Evolutionary conservation across 2,888 invertebrate genomes (phyloP).

Genomic region (Koerneria pararmatus): DNA sequence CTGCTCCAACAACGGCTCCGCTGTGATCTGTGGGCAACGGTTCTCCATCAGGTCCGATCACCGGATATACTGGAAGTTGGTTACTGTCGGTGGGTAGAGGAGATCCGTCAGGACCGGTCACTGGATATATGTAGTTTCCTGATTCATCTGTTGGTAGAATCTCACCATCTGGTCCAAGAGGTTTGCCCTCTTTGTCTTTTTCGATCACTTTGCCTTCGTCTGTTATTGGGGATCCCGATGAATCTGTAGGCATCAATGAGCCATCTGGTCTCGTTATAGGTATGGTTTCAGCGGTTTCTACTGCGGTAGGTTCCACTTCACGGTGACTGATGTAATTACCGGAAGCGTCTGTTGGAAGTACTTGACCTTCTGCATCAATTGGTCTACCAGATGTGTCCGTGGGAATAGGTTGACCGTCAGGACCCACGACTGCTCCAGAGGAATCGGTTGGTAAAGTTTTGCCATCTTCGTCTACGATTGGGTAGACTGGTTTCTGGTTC

Average conservation of each 20-base stretch:
- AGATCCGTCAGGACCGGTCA: slow-evolving; percentile 25
- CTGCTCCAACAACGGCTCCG: slow-evolving; percentile 32
- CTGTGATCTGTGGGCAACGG: slow-evolving; percentile 29
- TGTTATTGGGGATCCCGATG: slow-evolving; percentile 27
- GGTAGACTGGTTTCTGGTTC: slow-evolving; percentile 22
- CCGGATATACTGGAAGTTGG: slow-evolving; percentile 33
- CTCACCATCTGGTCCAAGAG: slow-evolving; percentile 28
- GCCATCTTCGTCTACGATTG: slow-evolving; percentile 11
- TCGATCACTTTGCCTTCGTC: slow-evolving; percentile 30
- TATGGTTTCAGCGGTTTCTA: no score
- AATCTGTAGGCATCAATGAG: slow-evolving; percentile 25
- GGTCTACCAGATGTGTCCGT: slow-evolving; percentile 33
- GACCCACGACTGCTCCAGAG: slow-evolving; percentile 15
- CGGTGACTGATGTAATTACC: slow-evolving; percentile 29
- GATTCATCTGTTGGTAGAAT: slow-evolving; percentile 27
- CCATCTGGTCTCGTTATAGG: slow-evolving; percentile 31
- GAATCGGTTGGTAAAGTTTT: slow-evolving; percentile 13
- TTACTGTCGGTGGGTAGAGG: slow-evolving; percentile 31
- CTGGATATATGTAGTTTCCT: slow-evolving; percentile 14
- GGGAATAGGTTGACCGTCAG: slow-evolving; percentile 22
- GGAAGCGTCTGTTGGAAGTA: slow-evolving; percentile 31
- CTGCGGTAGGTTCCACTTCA: slow-evolving; percentile 28
- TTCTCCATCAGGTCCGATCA: slow-evolving; percentile 13
- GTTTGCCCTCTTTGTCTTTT: slow-evolving; percentile 32
- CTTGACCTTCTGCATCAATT: slow-evolving; percentile 26